Base-by-base conservation (phyloP, 2,888 invertebrate genomes). In the Melitaea athalia region DNA sequence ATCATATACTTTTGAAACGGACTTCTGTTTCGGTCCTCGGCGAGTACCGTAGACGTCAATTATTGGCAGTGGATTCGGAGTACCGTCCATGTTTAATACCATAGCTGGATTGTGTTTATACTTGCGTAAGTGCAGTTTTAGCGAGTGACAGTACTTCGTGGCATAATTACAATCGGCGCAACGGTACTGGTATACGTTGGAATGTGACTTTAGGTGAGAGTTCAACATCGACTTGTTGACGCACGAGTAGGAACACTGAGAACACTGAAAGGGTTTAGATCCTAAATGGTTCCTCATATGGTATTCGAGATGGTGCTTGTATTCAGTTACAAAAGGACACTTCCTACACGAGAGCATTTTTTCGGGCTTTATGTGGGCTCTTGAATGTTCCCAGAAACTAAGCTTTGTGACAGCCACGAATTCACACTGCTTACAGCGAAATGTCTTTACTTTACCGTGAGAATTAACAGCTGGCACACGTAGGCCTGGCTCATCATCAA, bases 141-240 rank as follows among this genome's bases (percentile, higher is more conserved):
- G 92, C 17, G 98, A 98, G 89, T 99, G 99, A 80, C 98, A 98
- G 85, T 99, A 99, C 84, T 99, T 99, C 31, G 99, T 99, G 8
- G 97, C 98, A 84, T 99, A 99, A 67, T 96, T 95, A 86, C 99
- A 99, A 83, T 98, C 96, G 0, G 96, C 93, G 85, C 99, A 99
- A 49, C 97, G 94, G 86, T 98, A 99, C 82, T 98, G 98, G 81
- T 98, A 98, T 0, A 98, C 93, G 75, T 96, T 96, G 0, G 97
- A 97, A 87, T 99, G 99, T 0, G 98, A 98, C 84, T 99, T 99
- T 82, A 98, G 94, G 85, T 99, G 99, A 0, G 98, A 99, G 88
- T 98, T 99, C 66, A 99, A 93, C 99, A 99, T 99, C 0, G 99
- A 99, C 85, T 99, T 98, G 91, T 98, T 99, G n/a, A 99, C 98